These are phyloP conservation scores for Mormyrops attenuatus DNA, from an alignment of 2,797 vertebrate genomes.

Conservation along the genomic window DNA sequence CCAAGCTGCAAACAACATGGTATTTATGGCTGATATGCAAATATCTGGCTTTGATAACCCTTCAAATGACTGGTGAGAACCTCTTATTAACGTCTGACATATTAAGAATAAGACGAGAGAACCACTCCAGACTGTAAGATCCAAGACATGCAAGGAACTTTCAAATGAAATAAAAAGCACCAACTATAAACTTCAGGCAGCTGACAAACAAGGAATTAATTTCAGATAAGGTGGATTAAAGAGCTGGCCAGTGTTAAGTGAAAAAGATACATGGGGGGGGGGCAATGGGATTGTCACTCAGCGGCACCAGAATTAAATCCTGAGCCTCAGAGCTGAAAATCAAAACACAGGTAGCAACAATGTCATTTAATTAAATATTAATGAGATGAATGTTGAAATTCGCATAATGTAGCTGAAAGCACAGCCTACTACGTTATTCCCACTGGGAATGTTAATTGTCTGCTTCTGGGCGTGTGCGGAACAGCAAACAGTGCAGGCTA, in stretches of 20 bases:
- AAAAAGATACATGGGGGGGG: neutral
- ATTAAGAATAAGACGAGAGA: neutral
- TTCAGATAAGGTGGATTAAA: constrained; percentile 15
- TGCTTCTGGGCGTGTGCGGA: neutral
- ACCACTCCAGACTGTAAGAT: neutral
- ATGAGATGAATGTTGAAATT: neutral
- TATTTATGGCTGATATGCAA: constrained; percentile 1
- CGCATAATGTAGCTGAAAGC: neutral
- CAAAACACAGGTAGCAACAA: neutral
- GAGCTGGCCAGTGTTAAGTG: neutral
- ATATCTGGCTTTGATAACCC: neutral
- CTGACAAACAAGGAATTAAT: constrained; percentile 17
- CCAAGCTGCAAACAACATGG: neutral
- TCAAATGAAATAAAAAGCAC: constrained; percentile 6
- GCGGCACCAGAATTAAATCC: neutral
- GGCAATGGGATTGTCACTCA: neutral
- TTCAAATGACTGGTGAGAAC: neutral
- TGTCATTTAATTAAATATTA: neutral
- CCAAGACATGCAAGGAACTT: neutral
- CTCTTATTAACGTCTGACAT: neutral
- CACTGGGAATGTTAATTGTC: neutral
- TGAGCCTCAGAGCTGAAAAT: neutral
- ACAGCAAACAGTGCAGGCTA: neutral
- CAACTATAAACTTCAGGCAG: neutral
- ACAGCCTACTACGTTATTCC: neutral